Percentiles rank a stretch among this genome's conserved stretches.
Conservation (phyloP, 2,888 invertebrate species). For the Acanthacorydalis orientalis region DNA sequence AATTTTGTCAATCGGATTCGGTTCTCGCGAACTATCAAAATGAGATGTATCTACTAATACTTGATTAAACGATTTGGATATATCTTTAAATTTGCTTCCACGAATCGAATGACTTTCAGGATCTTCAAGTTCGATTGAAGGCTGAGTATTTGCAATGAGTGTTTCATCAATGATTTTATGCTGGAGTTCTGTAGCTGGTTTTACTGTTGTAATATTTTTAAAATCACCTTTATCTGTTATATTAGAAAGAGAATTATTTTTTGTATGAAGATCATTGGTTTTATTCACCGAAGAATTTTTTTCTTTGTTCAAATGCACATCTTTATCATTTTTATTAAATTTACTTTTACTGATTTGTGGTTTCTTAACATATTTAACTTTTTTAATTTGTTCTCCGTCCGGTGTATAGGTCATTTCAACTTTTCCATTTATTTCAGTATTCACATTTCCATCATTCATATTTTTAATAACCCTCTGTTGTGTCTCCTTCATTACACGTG, state of each 20-base stretch:
- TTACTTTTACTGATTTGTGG: no score
- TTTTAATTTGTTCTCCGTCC: background rate
- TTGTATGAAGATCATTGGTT: background rate
- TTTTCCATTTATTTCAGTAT: constrained; percentile 20
- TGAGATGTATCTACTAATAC: no score
- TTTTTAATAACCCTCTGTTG: constrained; percentile 18
- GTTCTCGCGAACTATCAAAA: background rate
- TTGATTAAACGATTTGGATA: no score
- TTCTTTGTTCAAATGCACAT: no score
- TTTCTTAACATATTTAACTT: background rate
- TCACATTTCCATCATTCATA: constrained; percentile 14
- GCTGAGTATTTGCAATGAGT: no score
- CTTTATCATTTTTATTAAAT: no score
- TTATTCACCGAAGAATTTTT: background rate
- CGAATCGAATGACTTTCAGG: no score
- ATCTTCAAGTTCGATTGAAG: no score
- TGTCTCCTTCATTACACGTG: constrained; percentile 12
- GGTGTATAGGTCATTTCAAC: constrained; percentile 13
- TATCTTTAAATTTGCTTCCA: no score
- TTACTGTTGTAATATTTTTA: background rate
- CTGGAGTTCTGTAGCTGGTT: background rate
- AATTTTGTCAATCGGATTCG: background rate
- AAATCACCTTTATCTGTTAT: background rate
- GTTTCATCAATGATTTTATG: background rate
- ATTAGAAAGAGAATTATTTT: background rate